Evolutionary conservation across 2,797 vertebrate genomes (phyloP).

Genomic region (Sebastes alutus): DNA sequence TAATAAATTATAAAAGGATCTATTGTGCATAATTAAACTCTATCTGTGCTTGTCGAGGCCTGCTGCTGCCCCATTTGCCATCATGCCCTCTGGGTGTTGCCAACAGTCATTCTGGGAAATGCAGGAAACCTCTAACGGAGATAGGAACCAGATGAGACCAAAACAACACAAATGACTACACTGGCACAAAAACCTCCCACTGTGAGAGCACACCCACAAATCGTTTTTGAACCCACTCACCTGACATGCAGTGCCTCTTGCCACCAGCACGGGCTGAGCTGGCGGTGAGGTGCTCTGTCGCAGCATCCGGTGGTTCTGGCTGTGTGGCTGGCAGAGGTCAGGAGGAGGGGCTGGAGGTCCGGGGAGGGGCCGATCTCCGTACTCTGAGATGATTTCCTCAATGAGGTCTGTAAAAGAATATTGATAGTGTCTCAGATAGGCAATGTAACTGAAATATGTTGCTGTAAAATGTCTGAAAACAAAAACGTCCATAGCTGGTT

Average conservation of each 20-base stretch:
- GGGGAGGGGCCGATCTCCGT: constrained; percentile 41
- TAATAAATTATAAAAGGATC: background rate
- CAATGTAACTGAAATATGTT: background rate
- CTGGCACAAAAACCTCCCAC: background rate
- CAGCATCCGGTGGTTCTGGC: constrained; percentile 13
- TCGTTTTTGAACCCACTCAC: constrained; percentile 31
- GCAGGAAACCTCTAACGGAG: background rate
- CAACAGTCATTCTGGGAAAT: background rate
- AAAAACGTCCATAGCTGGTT: background rate
- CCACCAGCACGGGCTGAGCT: constrained; percentile 61
- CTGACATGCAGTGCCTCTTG: constrained; percentile 70
- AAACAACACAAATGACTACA: constrained; percentile 2
- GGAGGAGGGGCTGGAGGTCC: constrained; percentile 65
- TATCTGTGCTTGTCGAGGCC: background rate
- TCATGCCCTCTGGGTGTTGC: background rate
- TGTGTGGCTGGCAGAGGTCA: background rate
- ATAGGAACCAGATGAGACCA: background rate
- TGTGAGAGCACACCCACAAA: background rate
- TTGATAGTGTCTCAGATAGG: background rate
- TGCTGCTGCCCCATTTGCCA: background rate
- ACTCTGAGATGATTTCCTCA: constrained; percentile 68
- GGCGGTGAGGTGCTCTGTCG: background rate
- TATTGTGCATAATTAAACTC: background rate
- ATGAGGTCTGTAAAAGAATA: constrained; percentile 71
- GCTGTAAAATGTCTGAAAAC: background rate